A percentile compares a stretch with the other conserved stretches of the same genome.
Conservation (phyloP, 2,888 invertebrate genomes). For the Dryococelus australis region DNA sequence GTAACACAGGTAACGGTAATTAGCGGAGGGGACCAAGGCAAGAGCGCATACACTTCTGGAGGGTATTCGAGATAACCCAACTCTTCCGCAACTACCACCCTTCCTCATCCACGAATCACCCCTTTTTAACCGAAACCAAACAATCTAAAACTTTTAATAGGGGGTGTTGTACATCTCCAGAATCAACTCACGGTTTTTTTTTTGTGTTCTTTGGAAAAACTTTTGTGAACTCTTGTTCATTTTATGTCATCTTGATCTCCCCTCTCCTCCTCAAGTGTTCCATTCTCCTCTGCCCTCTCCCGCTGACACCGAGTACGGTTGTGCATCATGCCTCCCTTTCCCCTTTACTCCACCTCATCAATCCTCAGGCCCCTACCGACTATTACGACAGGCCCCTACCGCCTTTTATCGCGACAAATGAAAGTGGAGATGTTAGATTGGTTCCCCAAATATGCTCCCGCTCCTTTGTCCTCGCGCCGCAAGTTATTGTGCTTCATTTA, state of each 20-base stretch:
- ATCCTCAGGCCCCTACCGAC: too few species aligned
- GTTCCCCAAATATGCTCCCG: slow-evolving; percentile 7
- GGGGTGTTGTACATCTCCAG: background rate
- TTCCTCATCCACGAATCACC: background rate
- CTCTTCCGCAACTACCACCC: background rate
- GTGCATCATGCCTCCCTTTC: too few species aligned
- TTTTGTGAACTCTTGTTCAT: slow-evolving; percentile 3
- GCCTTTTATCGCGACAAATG: background rate
- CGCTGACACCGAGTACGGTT: too few species aligned
- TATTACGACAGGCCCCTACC: too few species aligned
- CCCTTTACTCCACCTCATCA: too few species aligned
- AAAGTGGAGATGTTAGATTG: slow-evolving; percentile 7
- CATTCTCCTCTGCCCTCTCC: background rate
- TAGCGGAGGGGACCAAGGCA: background rate
- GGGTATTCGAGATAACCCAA: background rate
- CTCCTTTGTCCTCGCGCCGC: background rate
- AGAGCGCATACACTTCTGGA: background rate
- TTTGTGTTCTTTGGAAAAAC: slow-evolving; percentile 9
- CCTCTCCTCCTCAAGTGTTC: background rate
- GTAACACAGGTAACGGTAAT: slow-evolving; percentile 16
- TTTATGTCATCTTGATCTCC: background rate
- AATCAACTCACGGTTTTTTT: background rate
- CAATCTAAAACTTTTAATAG: slow-evolving; percentile 16
- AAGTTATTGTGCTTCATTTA: slow-evolving; percentile 10
- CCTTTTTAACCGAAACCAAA: background rate